A percentile compares a stretch with the other conserved stretches of the same genome.
phyloP scores from a whole-genome alignment of 1,140 invertebrate genomes.

The Polyergus mexicanus region DNA sequence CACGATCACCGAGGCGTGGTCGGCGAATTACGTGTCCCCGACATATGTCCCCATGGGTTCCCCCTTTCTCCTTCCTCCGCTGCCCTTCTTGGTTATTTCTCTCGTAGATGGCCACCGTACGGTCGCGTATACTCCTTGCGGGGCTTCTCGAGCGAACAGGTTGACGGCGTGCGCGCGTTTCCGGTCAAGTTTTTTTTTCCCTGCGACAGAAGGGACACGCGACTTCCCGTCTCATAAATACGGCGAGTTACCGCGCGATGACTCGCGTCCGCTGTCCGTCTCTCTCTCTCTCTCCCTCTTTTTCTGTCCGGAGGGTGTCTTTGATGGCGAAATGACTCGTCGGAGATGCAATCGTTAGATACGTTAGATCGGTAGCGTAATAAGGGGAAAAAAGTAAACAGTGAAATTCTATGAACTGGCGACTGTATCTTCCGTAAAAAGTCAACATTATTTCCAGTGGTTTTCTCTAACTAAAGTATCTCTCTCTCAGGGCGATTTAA shows the following conservation, averaged over 20 bases:
- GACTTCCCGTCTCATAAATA: constrained; percentile 35
- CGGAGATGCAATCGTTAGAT: neutral
- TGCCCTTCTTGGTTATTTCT: constrained; percentile 7
- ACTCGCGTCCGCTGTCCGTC: constrained; percentile 26
- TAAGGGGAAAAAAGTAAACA: neutral
- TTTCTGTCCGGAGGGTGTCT: neutral
- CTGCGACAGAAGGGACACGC: constrained; percentile 7
- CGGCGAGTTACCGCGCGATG: constrained; percentile 26
- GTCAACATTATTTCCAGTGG: neutral
- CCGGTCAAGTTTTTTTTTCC: neutral
- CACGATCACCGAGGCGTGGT: constrained; percentile 73
- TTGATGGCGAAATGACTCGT: neutral
- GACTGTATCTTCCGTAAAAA: too few relatives aligned
- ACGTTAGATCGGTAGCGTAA: neutral
- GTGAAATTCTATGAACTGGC: neutral
- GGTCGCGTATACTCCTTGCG: constrained; percentile 7
- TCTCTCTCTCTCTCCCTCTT: neutral
- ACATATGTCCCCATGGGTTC: constrained; percentile 50
- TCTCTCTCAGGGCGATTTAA: neutral
- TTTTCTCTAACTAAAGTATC: neutral
- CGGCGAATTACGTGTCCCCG: constrained; percentile 75
- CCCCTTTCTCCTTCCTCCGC: neutral
- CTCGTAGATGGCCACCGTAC: constrained; percentile 48
- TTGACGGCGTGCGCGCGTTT: constrained; percentile 55
- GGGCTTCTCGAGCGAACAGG: constrained; percentile 49